Evolutionary conservation across 1,140 invertebrate genomes (phyloP).

Genomic region (Conus betulinus): DNA sequence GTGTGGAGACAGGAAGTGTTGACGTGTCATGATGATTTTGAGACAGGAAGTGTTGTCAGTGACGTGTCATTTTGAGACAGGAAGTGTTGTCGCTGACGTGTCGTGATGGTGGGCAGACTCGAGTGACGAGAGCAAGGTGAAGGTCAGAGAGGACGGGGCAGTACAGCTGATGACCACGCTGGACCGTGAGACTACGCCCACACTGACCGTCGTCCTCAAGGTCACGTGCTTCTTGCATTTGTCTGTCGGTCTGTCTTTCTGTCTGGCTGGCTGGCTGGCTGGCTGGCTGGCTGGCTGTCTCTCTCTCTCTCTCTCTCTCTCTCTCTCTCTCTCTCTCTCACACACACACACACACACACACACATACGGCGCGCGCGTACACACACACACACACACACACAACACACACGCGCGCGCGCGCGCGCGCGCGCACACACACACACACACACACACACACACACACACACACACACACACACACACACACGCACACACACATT

Average conservation of each 20-base stretch:
- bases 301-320: background rate
- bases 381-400: constrained; percentile 6
- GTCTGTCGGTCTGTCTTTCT: background rate
- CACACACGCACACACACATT: constrained; percentile 1
- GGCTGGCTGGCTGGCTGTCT: background rate
- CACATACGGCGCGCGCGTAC: background rate
- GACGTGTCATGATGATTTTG: background rate
- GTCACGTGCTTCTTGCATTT: background rate
- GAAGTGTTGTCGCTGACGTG: background rate
- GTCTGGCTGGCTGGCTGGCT: background rate
- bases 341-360: constrained; percentile 1
- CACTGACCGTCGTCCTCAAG: background rate
- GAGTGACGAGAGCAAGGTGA: background rate
- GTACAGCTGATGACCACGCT: background rate
- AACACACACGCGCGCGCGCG: background rate
- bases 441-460: constrained; percentile 22
- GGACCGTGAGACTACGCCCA: background rate
- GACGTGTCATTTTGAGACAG: background rate
- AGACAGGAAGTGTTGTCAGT: background rate
- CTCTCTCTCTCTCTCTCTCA: background rate
- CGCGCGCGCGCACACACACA: constrained; percentile 1
- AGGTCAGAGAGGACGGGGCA: constrained; percentile 1
- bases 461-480: constrained; percentile 22
- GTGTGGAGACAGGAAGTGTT: background rate
- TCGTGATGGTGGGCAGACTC: background rate